These are phyloP conservation scores for Plebejus argus DNA, from an alignment of 2,888 invertebrate species.

Conservation along the genomic window DNA sequence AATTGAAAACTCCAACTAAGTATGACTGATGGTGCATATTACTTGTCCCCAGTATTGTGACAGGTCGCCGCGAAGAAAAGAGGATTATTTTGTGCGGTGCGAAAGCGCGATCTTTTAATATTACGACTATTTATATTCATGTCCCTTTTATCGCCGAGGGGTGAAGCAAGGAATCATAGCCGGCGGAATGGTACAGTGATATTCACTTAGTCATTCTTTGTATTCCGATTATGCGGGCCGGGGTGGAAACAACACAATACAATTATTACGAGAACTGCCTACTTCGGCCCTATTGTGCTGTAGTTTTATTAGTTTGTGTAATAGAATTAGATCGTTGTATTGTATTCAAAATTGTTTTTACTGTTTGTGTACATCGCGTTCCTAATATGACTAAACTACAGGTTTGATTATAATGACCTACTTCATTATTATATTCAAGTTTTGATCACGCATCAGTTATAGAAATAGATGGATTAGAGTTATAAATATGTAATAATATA, in stretches of 20 bases:
- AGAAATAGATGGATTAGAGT: background rate
- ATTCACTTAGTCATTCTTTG: conserved; percentile 68
- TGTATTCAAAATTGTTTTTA: background rate
- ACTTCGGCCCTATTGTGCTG: conserved; percentile 21
- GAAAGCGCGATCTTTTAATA: conserved; percentile 71
- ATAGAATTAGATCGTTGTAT: conserved; percentile 20
- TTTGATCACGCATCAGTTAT: background rate
- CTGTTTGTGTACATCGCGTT: background rate
- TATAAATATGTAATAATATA: too few species aligned
- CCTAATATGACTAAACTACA: background rate
- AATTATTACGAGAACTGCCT: conserved; percentile 33
- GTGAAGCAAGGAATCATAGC: conserved; percentile 65
- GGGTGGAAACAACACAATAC: conserved; percentile 33
- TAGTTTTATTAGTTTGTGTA: conserved; percentile 26
- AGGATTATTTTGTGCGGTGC: conserved; percentile 69
- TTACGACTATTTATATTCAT: conserved; percentile 77
- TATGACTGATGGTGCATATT: conserved; percentile 78
- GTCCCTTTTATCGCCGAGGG: conserved; percentile 58
- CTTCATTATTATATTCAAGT: background rate
- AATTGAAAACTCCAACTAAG: conserved; percentile 79
- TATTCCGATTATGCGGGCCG: conserved; percentile 36
- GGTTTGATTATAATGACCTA: background rate
- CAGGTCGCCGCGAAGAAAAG: conserved; percentile 71
- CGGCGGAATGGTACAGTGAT: conserved; percentile 63
- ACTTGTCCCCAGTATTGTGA: conserved; percentile 68